These are phyloP conservation scores for Casuarius casuarius DNA, from an alignment of 2,113 vertebrate species.

Conservation along the genomic window DNA sequence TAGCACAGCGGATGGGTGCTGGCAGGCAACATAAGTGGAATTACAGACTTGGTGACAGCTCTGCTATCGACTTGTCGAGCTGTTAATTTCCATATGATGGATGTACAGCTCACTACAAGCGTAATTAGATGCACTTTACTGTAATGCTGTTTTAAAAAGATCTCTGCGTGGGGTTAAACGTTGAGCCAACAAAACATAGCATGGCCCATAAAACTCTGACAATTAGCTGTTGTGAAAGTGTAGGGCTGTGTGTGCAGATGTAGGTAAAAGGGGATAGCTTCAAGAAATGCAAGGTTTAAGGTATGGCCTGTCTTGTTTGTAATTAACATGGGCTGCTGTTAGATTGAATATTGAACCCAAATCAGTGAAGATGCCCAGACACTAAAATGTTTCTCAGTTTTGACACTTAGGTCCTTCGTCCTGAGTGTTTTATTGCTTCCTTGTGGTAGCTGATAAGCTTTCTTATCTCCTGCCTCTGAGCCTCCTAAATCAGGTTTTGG, in stretches of 20 bases:
- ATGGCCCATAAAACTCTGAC: not conserved
- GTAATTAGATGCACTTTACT: constrained; percentile 17
- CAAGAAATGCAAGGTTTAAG: not conserved
- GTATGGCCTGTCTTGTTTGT: not conserved
- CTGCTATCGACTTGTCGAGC: not conserved
- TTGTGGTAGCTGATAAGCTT: not conserved
- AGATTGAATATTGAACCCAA: not conserved
- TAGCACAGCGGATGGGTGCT: not conserved
- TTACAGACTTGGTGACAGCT: not conserved
- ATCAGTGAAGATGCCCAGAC: not conserved
- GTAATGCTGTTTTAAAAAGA: constrained; percentile 15
- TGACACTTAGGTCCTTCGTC: not conserved
- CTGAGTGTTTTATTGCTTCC: not conserved
- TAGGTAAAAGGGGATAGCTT: not conserved
- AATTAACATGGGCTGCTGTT: not conserved
- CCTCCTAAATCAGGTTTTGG: not conserved
- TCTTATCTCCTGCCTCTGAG: not conserved
- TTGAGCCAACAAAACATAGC: not conserved
- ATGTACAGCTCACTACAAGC: not conserved
- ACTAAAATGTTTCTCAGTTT: not conserved
- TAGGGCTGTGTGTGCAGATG: not conserved
- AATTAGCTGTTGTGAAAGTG: not conserved
- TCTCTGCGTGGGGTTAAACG: not conserved
- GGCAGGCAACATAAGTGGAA: not conserved
- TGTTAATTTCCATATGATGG: not conserved